These are phyloP conservation scores for Galeopterus variegatus DNA, from an alignment of 2,113 vertebrate species.

Conservation along the genomic window DNA sequence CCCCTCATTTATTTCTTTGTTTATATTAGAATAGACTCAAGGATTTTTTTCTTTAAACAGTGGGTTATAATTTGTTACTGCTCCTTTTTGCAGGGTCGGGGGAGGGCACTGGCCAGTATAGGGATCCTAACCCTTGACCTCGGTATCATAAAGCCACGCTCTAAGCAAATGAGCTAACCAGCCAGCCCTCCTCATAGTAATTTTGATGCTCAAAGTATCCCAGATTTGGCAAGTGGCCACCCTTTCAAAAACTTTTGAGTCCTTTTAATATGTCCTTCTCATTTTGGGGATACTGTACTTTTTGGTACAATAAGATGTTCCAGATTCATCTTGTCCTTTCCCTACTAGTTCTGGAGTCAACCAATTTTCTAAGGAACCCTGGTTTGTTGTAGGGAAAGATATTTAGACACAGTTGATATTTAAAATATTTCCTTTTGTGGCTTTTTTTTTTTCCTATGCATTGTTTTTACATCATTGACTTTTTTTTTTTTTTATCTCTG, in stretches of 20 bases:
- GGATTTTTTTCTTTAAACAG: background rate
- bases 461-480: conserved; percentile 38
- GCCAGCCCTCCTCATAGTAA: background rate
- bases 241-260: conserved; percentile 36
- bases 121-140: too few relatives aligned
- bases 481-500: too few relatives aligned
- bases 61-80: background rate
- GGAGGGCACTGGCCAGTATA: too few relatives aligned
- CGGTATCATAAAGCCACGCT: too few relatives aligned
- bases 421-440: conserved; percentile 42
- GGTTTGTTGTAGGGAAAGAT: background rate
- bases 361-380: background rate
- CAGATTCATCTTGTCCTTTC: conserved; percentile 6
- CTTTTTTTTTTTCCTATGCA: background rate
- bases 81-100: background rate
- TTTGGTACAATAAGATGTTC: background rate
- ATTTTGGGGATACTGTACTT: conserved; percentile 15
- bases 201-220: conserved; percentile 1
- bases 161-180: too few relatives aligned
- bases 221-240: background rate
- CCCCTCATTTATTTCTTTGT: conserved; percentile 9
- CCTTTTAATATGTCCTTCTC: conserved; percentile 31
- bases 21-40: conserved; percentile 38
- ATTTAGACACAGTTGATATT: conserved; percentile 53
- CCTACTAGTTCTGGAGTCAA: background rate